phyloP scores from a whole-genome alignment of 2,797 vertebrate species.

The Malurus splendens region DNA sequence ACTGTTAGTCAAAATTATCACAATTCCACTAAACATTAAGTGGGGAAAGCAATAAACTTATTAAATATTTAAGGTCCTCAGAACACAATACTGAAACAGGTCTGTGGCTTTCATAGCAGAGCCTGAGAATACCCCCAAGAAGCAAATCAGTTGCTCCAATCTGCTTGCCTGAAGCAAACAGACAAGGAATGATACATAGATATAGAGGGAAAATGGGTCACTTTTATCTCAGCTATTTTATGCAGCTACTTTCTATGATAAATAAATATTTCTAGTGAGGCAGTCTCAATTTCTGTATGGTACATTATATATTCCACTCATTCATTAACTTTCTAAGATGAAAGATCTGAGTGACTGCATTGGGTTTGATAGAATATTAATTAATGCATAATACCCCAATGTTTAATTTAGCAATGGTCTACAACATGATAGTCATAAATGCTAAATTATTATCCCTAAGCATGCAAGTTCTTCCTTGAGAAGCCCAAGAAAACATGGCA shows the following conservation, averaged over 20 bases:
- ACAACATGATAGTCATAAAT: not conserved
- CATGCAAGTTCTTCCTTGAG: not conserved
- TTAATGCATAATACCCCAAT: not conserved
- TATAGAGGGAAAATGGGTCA: not conserved
- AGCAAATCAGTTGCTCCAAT: not conserved
- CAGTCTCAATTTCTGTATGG: not conserved
- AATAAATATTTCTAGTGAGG: not conserved
- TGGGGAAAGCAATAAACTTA: not conserved
- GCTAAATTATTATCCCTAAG: not conserved
- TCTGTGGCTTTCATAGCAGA: not conserved
- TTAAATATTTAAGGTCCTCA: not conserved
- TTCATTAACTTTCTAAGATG: not conserved
- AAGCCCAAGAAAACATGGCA: not conserved
- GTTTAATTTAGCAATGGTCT: conserved; percentile 3
- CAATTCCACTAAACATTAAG: not conserved
- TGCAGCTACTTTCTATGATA: not conserved
- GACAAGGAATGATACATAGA: not conserved
- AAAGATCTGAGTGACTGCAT: not conserved
- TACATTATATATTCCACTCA: not conserved
- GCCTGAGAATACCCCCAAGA: not conserved
- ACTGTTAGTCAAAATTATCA: not conserved
- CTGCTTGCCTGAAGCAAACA: not conserved
- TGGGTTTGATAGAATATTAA: conserved; percentile 2
- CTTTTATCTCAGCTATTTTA: not conserved
- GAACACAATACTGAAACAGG: not conserved